These are phyloP conservation scores for Liasis olivaceus DNA, from an alignment of 2,797 vertebrate genomes.

Conservation along the genomic window DNA sequence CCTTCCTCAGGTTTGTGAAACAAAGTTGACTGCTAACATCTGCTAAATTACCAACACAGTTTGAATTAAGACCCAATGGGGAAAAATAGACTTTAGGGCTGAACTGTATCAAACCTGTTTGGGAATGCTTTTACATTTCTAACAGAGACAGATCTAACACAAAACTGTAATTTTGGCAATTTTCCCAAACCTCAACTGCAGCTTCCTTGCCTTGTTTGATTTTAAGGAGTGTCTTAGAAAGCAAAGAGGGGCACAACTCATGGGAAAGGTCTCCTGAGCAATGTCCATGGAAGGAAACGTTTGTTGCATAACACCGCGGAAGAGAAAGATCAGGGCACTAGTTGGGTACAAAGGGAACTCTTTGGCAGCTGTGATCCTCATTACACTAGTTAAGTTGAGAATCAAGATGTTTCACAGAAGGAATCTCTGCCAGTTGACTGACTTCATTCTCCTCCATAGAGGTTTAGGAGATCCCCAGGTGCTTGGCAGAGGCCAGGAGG, in stretches of 20 bases:
- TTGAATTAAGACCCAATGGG: not conserved
- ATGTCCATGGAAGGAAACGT: not conserved
- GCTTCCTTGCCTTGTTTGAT: not conserved
- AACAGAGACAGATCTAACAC: not conserved
- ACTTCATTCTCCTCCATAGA: not conserved
- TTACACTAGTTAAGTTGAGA: not conserved
- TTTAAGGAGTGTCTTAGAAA: not conserved
- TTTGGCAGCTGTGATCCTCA: not conserved
- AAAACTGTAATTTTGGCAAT: not conserved
- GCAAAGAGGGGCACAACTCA: not conserved
- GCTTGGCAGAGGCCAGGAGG: not conserved
- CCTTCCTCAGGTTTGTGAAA: not conserved
- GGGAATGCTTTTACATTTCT: not conserved
- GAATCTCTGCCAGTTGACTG: not conserved
- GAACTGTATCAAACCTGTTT: too few species aligned
- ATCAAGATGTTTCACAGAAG: rapidly evolving
- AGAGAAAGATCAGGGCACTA: not conserved
- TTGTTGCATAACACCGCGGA: not conserved
- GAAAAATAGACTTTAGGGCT: not conserved
- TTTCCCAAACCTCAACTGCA: not conserved
- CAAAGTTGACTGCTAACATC: not conserved
- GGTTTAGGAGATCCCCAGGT: not conserved
- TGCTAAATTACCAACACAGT: not conserved
- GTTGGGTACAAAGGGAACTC: not conserved
- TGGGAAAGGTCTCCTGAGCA: not conserved